phyloP scores from a whole-genome alignment of 2,888 invertebrate species.

The Nemurella pictetii region DNA sequence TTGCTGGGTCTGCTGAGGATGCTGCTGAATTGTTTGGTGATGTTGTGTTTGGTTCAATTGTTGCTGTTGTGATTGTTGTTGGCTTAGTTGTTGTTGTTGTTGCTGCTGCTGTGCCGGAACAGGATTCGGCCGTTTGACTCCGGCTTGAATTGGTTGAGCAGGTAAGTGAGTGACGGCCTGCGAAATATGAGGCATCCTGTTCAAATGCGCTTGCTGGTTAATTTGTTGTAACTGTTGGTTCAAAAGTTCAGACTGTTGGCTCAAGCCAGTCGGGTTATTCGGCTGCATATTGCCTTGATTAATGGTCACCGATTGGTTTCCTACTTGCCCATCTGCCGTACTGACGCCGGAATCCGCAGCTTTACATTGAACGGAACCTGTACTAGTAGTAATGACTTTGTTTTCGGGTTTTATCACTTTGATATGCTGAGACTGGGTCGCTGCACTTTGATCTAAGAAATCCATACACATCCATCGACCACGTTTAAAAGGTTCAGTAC shows the following conservation, averaged over 20 bases:
- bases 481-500: conserved; percentile 89
- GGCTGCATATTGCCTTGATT: background rate
- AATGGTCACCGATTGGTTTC: background rate
- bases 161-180: background rate
- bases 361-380: conserved; percentile 7
- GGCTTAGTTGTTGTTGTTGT: conserved; percentile 6
- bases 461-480: conserved; percentile 96
- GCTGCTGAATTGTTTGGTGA: background rate
- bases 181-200: background rate
- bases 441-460: conserved; percentile 81
- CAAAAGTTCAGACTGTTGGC: conserved; percentile 1
- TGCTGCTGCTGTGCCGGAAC: background rate
- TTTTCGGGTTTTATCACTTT: conserved; percentile 11
- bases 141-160: background rate
- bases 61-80: background rate
- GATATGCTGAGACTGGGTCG: conserved; percentile 47
- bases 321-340: background rate
- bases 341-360: background rate
- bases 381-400: background rate
- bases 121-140: background rate
- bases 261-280: background rate
- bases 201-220: conserved; percentile 38
- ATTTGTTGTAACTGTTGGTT: conserved; percentile 25
- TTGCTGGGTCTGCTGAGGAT: background rate
- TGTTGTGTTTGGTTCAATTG: background rate